Conservation (phyloP, 2,113 vertebrate species). For the Pyxicephalus adspersus region DNA sequence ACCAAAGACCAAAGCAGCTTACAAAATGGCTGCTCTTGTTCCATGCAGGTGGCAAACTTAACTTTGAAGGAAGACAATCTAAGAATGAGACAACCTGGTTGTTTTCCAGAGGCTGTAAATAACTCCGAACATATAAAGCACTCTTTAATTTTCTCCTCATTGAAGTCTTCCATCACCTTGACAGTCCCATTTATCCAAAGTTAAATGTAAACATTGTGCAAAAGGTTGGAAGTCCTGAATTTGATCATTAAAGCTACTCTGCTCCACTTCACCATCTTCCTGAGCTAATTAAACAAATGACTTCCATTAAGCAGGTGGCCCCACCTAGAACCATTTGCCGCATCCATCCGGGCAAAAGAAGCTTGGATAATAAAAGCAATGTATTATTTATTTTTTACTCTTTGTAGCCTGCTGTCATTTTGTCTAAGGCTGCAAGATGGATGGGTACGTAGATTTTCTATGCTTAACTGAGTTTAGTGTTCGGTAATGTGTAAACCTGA, state of each 20-base stretch:
- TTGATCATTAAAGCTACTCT: conserved; percentile 26
- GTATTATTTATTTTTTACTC: neutral
- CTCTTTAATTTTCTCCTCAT: conserved; percentile 2
- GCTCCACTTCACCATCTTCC: conserved; percentile 3
- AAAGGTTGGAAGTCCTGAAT: conserved; percentile 25
- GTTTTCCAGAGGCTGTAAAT: conserved; percentile 11
- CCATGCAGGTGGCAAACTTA: no score
- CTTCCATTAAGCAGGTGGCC: conserved; percentile 13
- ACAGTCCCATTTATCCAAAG: conserved; percentile 38
- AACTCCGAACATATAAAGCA: neutral
- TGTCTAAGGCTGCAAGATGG: no score
- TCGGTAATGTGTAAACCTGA: no score
- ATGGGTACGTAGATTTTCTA: no score
- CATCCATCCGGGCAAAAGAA: neutral
- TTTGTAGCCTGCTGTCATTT: neutral
- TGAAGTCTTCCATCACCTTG: conserved; percentile 44
- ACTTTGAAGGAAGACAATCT: neutral
- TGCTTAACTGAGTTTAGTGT: no score
- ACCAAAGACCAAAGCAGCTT: neutral
- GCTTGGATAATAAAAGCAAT: neutral
- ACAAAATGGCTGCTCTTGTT: no score
- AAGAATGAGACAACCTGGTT: neutral
- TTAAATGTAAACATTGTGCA: conserved; percentile 38
- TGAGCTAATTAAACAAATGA: conserved; percentile 38
- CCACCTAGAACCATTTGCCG: neutral